Percentiles rank a stretch among this genome's conserved stretches.
These are phyloP conservation scores for fruit fly (Drosophila melanogaster) DNA, from an alignment of 1,140 invertebrate genomes.

Conservation along the genomic window Release_6_plus_ISO1_MT NT_037436.4:4867501-4868000, in stretches of 20 bases:
- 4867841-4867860: constrained; percentile 68
- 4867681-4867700: constrained; percentile 32
- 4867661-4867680: constrained; percentile 2
- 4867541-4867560: constrained; percentile 49
- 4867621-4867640: constrained; percentile 27
- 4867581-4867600: constrained; percentile 72
- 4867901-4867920: constrained; percentile 25
- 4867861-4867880: constrained; percentile 79
- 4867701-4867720: constrained; percentile 73
- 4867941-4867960: constrained; percentile 81
- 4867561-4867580: constrained; percentile 17
- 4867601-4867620: constrained; percentile 71
- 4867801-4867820: constrained; percentile 58
- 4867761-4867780: constrained; percentile 32
- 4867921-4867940: constrained; percentile 76
- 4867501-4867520: constrained; percentile 84
- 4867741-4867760: constrained; percentile 49
- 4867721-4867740: constrained; percentile 51
- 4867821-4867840: neutral
- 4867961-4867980: constrained; percentile 46
- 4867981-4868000: constrained; percentile 67
- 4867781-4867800: constrained; percentile 20
- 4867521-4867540: constrained; percentile 81
- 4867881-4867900: constrained; percentile 62
- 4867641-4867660: constrained; percentile 4